phyloP scores from a whole-genome alignment of 2,113 vertebrate species.

The Platysternon megacephalum region DNA sequence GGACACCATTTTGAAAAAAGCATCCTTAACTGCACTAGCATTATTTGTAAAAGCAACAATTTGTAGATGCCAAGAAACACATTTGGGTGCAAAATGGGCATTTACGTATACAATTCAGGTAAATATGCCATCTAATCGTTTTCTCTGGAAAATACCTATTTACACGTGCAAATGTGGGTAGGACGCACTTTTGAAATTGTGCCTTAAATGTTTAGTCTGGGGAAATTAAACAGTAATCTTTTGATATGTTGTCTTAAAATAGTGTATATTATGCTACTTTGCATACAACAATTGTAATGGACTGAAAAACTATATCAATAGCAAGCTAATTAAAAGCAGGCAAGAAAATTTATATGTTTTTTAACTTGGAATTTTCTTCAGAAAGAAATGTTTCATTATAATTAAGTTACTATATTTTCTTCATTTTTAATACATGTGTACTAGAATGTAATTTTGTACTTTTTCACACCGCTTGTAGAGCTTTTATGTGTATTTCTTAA shows the following conservation, averaged over 20 bases:
- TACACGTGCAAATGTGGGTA: background rate
- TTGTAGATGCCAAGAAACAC: too few relatives aligned
- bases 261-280: background rate
- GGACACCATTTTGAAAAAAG: background rate
- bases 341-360: background rate
- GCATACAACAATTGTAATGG: accelerated
- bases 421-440: background rate
- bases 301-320: accelerated
- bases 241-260: accelerated
- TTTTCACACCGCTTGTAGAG: slow-evolving; percentile 50
- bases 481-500: slow-evolving; percentile 51
- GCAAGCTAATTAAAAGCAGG: background rate
- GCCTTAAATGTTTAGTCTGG: accelerated
- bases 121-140: background rate
- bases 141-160: accelerated
- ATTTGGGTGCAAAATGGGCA: accelerated
- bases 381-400: background rate
- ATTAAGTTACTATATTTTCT: background rate
- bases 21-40: accelerated
- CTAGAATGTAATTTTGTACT: slow-evolving; percentile 31
- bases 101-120: accelerated
- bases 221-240: accelerated
- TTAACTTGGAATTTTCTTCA: background rate
- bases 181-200: background rate
- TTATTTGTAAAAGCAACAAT: accelerated